These are phyloP conservation scores for Ostrea denselamellosa DNA, from an alignment of 1,140 invertebrate species.

Conservation along the genomic window DNA sequence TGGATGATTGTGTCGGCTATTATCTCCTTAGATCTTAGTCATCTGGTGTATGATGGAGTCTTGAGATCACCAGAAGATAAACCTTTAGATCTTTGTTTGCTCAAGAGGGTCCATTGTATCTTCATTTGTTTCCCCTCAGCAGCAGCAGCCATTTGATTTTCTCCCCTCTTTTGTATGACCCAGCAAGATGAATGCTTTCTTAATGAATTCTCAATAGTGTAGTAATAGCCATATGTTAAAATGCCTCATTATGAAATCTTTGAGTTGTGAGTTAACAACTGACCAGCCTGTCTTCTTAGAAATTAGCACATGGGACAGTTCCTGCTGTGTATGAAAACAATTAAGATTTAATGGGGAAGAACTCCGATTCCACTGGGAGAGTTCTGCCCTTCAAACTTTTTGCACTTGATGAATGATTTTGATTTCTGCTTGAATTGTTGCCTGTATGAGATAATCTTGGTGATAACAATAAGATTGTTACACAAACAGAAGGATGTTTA, in stretches of 20 bases:
- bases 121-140: neutral
- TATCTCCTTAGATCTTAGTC: neutral
- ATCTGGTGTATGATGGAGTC: neutral
- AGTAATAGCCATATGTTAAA: neutral
- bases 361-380: neutral
- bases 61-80: constrained; percentile 1
- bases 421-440: neutral
- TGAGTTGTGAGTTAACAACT: constrained; percentile 15
- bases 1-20: neutral
- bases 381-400: neutral
- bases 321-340: constrained; percentile 15
- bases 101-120: neutral
- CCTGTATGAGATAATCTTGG: neutral
- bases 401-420: neutral
- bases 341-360: neutral
- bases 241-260: neutral
- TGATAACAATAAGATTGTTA: neutral
- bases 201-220: constrained; percentile 7
- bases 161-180: neutral
- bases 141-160: neutral
- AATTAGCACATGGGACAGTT: neutral
- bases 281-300: neutral
- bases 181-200: neutral
- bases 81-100: neutral
- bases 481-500: constrained; percentile 26